A percentile compares a stretch with the other conserved stretches of the same genome.
Evolutionary conservation across 2,113 vertebrate genomes (phyloP).

Genomic region (Planiliza haematocheilus): DNA sequence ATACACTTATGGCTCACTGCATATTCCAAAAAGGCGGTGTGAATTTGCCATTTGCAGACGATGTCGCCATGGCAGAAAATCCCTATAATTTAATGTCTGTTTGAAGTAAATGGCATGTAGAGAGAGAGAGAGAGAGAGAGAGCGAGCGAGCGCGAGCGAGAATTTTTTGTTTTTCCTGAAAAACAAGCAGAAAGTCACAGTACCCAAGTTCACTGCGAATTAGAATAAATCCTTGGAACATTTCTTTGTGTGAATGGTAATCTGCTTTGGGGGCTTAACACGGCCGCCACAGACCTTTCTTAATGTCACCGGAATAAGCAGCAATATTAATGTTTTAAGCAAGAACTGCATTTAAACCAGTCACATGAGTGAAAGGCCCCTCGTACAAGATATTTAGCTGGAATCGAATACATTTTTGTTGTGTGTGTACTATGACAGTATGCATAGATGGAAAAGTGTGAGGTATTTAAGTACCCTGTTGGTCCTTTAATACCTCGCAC

Average conservation of each 20-base stretch:
- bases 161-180: constrained; percentile 45
- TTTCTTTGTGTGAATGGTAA: constrained; percentile 52
- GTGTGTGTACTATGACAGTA: not conserved
- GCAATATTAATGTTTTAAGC: constrained; percentile 30
- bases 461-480: constrained; percentile 10
- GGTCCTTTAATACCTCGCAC: constrained; percentile 4
- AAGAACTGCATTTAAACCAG: constrained; percentile 18
- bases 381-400: not conserved
- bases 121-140: constrained; percentile 34
- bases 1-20: not conserved
- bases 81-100: constrained; percentile 51
- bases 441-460: not conserved
- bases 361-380: constrained; percentile 3
- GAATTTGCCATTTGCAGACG: constrained; percentile 18
- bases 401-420: constrained; percentile 11
- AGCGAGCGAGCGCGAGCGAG: no score
- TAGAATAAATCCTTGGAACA: constrained; percentile 42
- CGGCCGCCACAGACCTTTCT: constrained; percentile 41
- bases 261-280: constrained; percentile 59
- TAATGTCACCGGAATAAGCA: constrained; percentile 46
- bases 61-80: constrained; percentile 39
- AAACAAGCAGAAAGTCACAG: constrained; percentile 51
- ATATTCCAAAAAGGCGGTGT: constrained; percentile 24
- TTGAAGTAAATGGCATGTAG: constrained; percentile 32
- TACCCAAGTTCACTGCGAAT: constrained; percentile 41